Conservation (phyloP, 2,113 vertebrate genomes). For the Gasterosteus nipponicus region DNA sequence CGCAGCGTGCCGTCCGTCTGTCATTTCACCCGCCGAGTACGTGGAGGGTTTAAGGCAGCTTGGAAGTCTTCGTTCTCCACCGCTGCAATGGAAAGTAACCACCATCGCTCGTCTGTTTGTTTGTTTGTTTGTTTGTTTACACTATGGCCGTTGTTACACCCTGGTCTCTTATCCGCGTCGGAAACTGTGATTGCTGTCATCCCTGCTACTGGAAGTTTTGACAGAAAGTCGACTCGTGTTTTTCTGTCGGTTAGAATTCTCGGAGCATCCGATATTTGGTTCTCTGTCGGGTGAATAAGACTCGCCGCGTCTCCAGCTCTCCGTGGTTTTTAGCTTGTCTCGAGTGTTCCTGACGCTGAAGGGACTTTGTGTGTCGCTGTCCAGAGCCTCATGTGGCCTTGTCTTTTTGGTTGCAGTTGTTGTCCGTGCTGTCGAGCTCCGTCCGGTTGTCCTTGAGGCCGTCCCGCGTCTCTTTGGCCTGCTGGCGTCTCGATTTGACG, state of each 20-base stretch:
- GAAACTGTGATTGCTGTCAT: conserved; percentile 56
- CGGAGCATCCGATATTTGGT: conserved; percentile 67
- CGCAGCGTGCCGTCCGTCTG: conserved; percentile 28
- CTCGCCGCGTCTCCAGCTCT: conserved; percentile 51
- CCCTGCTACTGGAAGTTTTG: conserved; percentile 69
- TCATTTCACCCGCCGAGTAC: conserved; percentile 75
- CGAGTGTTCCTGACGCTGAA: conserved; percentile 48
- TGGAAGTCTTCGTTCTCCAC: conserved; percentile 68
- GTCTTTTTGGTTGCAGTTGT: conserved; percentile 87
- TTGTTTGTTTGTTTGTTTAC: conserved; percentile 42
- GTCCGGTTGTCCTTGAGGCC: conserved; percentile 57
- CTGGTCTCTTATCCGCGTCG: conserved; percentile 53
- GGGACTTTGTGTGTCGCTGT: not conserved
- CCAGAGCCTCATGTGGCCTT: conserved; percentile 83
- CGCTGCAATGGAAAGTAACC: conserved; percentile 55
- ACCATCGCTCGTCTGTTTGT: conserved; percentile 29
- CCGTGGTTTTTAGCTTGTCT: conserved; percentile 54
- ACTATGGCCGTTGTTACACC: conserved; percentile 52
- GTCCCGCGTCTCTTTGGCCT: conserved; percentile 77
- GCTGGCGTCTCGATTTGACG: conserved; percentile 83
- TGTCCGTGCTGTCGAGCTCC: conserved; percentile 86
- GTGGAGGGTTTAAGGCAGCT: conserved; percentile 98
- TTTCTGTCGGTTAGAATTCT: conserved; percentile 62
- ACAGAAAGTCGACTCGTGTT: conserved; percentile 57
- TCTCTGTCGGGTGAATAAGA: conserved; percentile 64